A percentile compares a stretch with the other conserved stretches of the same genome.
Evolutionary conservation across 2,888 invertebrate genomes (phyloP).

Genomic region (Agrochola lota): DNA sequence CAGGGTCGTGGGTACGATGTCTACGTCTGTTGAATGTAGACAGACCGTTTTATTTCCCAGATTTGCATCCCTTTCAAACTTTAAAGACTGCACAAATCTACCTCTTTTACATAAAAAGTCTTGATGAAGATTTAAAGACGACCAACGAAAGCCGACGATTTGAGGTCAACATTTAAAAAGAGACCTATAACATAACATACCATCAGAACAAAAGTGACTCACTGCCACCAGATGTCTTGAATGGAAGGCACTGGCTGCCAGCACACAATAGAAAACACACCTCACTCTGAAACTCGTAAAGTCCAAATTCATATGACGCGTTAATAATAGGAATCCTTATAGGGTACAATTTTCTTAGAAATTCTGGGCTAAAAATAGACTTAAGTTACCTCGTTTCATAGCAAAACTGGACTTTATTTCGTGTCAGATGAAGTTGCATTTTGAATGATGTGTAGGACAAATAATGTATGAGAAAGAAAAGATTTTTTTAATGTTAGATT

Average conservation of each 20-base stretch:
- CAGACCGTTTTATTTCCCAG: constrained; percentile 9
- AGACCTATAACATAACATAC: constrained; percentile 38
- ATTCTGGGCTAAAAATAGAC: constrained; percentile 62
- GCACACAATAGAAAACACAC: constrained; percentile 33
- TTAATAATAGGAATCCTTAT: constrained; percentile 58
- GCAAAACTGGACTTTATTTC: constrained; percentile 17
- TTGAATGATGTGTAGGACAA: no score
- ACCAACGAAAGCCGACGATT: constrained; percentile 56
- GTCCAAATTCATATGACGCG: constrained; percentile 39
- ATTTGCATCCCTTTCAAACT: constrained; percentile 25
- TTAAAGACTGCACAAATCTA: neutral
- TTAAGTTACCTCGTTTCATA: constrained; percentile 3
- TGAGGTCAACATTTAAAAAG: constrained; percentile 62
- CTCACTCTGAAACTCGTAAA: constrained; percentile 7
- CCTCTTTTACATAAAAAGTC: neutral
- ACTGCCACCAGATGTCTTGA: constrained; percentile 60
- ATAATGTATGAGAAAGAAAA: constrained; percentile 21
- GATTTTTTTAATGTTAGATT: constrained; percentile 31
- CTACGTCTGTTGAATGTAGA: constrained; percentile 3
- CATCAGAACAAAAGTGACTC: constrained; percentile 65
- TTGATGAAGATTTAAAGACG: constrained; percentile 46
- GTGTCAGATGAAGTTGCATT: neutral
- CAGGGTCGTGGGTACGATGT: neutral
- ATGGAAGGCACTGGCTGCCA: constrained; percentile 26
- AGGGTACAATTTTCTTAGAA: constrained; percentile 63